These are phyloP conservation scores for Antheraea mylitta DNA, from an alignment of 1,140 invertebrate species.

Conservation along the genomic window DNA sequence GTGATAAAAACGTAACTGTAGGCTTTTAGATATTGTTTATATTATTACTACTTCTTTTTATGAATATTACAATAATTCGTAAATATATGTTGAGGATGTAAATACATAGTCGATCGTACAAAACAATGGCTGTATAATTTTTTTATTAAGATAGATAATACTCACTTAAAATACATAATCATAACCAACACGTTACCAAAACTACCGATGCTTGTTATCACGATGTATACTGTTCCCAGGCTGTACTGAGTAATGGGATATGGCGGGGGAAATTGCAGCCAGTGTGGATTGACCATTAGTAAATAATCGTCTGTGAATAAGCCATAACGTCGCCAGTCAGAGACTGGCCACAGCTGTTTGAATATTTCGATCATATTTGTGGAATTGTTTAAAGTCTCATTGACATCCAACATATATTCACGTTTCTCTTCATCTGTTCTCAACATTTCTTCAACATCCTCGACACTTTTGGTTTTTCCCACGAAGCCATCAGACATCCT, in stretches of 20 bases:
- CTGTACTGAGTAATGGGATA: conserved; percentile 75
- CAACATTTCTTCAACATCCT: conserved; percentile 9
- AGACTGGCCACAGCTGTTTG: conserved; percentile 69
- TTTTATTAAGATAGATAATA: background rate
- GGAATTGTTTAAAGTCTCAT: background rate
- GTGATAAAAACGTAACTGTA: too few species aligned
- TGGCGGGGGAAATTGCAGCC: conserved; percentile 82
- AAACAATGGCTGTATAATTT: background rate
- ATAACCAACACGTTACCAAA: conserved; percentile 83
- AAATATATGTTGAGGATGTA: too few species aligned
- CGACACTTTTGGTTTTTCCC: conserved; percentile 16
- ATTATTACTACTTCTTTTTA: too few species aligned
- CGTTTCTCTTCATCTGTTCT: background rate
- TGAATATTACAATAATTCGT: too few species aligned
- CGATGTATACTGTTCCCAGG: conserved; percentile 80
- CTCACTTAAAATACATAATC: conserved; percentile 81
- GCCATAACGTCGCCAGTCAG: conserved; percentile 73
- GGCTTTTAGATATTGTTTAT: too few species aligned
- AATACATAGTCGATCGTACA: background rate
- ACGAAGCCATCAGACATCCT: conserved; percentile 30
- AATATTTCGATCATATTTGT: conserved; percentile 37
- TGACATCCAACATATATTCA: background rate
- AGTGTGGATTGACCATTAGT: conserved; percentile 81
- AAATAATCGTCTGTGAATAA: conserved; percentile 80
- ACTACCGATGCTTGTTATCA: conserved; percentile 80